Base-by-base conservation (phyloP, 2,888 invertebrate genomes). In the Scaptomyza caliginosa region DNA sequence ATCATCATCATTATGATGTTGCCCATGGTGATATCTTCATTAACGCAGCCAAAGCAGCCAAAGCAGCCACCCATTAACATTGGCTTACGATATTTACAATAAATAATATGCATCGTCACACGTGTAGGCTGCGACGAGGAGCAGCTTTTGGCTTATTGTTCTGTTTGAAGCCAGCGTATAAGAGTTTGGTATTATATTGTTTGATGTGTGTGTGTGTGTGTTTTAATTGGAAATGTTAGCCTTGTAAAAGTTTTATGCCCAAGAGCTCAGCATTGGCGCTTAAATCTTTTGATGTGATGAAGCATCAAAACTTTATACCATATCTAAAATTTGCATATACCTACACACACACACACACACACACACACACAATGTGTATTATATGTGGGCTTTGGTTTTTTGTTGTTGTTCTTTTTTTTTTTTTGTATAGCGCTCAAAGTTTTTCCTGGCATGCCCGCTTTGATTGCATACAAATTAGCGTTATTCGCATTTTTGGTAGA, bases 401-500 rank as follows among this genome's bases (percentile, higher is more conserved):
- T 56, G 36, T 40, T n/a, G 30, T 48, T 62, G 66, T 67, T 57
- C 70, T 74, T 26, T 1, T 74, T 79, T 67, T 34, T 64, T 67
- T n/a, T 28, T n/a, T 30, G 32, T 76, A 56, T 58, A 51, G 48
- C 43, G 62, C 65, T 68, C 55, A 65, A 66, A 77, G 84, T 83
- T 77, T 77, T 86, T 79, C 63, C 70, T 67, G 68, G 57, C 69
- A 43, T 59, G 67, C 75, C 76, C 79, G 62, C 85, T 75, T 60
- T 64, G 74, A 74, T 67, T 74, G 88, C 83, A 79, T 87, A 83
- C 80, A 79, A 87, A 87, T 85, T 82, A 85, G 74, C 80, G 70
- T 57, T 67, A 81, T 86, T 84, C 82, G 87, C 79, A 86, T 85
- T 78, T 87, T 82, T 71, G 83, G 72, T 84, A 84, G 88, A 84